phyloP scores from a whole-genome alignment of 2,888 invertebrate genomes.

The Noctua fimbriata region DNA sequence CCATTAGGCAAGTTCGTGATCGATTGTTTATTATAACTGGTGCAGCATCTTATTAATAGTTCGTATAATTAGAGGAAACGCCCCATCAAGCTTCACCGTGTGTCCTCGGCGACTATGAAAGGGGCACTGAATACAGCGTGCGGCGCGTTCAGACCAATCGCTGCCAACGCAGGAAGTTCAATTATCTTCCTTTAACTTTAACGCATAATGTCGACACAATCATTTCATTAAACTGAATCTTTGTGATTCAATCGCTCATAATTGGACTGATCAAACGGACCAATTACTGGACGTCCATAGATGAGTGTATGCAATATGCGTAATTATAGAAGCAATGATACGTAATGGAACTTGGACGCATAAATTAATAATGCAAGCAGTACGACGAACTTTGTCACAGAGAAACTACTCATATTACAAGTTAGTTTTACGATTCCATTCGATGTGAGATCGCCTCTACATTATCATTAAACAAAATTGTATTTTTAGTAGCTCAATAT shows the following conservation, averaged over 20 bases:
- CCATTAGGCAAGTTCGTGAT: slow-evolving; percentile 79
- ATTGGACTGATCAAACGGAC: slow-evolving; percentile 84
- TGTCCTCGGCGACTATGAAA: slow-evolving; percentile 81
- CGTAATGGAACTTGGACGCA: slow-evolving; percentile 55
- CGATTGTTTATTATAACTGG: slow-evolving; percentile 80
- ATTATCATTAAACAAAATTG: slow-evolving; percentile 29
- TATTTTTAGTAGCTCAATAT: slow-evolving; percentile 41
- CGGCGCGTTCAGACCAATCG: slow-evolving; percentile 83
- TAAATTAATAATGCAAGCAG: slow-evolving; percentile 56
- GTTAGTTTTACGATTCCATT: slow-evolving; percentile 24
- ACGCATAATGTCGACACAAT: slow-evolving; percentile 88
- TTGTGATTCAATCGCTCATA: slow-evolving; percentile 84
- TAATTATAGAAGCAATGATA: slow-evolving; percentile 61
- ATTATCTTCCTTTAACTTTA: slow-evolving; percentile 89
- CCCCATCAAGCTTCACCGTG: slow-evolving; percentile 83
- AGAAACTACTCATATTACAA: slow-evolving; percentile 38
- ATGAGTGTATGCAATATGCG: slow-evolving; percentile 63
- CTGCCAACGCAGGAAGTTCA: slow-evolving; percentile 88
- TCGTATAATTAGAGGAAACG: slow-evolving; percentile 89
- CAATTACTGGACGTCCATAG: slow-evolving; percentile 74
- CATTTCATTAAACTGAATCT: slow-evolving; percentile 89
- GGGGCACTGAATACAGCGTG: slow-evolving; percentile 79
- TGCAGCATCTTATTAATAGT: slow-evolving; percentile 86
- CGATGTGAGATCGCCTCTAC: slow-evolving; percentile 13
- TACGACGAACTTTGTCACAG: slow-evolving; percentile 55